These are phyloP conservation scores for Streptopelia turtur DNA, from an alignment of 2,797 vertebrate species.

Conservation along the genomic window DNA sequence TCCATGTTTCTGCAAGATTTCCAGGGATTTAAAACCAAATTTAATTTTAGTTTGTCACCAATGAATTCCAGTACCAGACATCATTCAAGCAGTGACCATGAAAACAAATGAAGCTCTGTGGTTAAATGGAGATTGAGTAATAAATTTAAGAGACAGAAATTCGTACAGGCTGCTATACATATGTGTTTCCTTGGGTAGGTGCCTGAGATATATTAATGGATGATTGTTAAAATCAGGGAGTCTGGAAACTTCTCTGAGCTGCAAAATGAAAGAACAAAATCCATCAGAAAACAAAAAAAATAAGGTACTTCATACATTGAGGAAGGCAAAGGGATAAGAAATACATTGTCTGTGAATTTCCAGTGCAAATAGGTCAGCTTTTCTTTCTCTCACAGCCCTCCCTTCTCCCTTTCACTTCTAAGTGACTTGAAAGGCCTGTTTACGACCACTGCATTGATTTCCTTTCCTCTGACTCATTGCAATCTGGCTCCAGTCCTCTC, in stretches of 20 bases:
- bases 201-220: constrained; percentile 33
- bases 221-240: neutral
- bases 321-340: constrained; percentile 30
- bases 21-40: constrained; percentile 50
- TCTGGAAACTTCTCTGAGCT: constrained; percentile 38
- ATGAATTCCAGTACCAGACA: constrained; percentile 24
- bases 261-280: constrained; percentile 16
- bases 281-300: neutral
- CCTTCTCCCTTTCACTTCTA: constrained; percentile 46
- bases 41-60: constrained; percentile 64
- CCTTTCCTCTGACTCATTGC: constrained; percentile 68
- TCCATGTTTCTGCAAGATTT: constrained; percentile 44
- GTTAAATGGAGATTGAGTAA: constrained; percentile 30
- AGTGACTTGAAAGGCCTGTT: constrained; percentile 66
- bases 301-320: constrained; percentile 5
- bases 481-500: constrained; percentile 42
- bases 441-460: constrained; percentile 66
- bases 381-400: constrained; percentile 14
- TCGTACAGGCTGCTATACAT: neutral
- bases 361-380: constrained; percentile 58
- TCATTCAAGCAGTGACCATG: constrained; percentile 17
- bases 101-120: constrained; percentile 64
- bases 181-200: constrained; percentile 9
- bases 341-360: constrained; percentile 36
- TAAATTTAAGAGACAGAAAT: constrained; percentile 50